Evolutionary conservation across 2,888 invertebrate genomes (phyloP).

Genomic region (Serripes groenlandicus): DNA sequence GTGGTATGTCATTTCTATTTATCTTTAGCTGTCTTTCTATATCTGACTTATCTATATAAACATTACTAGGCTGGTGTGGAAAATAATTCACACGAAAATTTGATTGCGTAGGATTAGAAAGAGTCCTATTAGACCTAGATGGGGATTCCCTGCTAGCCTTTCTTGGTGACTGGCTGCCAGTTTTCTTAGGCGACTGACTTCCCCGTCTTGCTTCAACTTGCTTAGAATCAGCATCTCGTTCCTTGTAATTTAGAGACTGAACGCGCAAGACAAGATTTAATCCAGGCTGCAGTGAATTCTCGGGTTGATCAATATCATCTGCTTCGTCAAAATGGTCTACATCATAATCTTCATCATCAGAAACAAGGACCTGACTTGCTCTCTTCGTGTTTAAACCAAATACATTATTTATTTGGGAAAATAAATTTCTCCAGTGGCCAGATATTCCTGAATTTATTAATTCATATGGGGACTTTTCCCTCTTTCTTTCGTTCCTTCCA

Average conservation of each 20-base stretch:
- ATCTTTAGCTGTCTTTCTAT: slow-evolving; percentile 67
- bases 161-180: slow-evolving; percentile 30
- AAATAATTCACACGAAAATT: slow-evolving; percentile 52
- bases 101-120: slow-evolving; percentile 30
- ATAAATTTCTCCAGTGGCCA: slow-evolving; percentile 50
- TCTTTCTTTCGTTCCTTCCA: slow-evolving; percentile 19
- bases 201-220: slow-evolving; percentile 17
- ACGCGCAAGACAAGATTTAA: slow-evolving; percentile 74
- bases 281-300: slow-evolving; percentile 54
- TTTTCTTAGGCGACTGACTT: slow-evolving; percentile 47
- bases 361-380: slow-evolving; percentile 25
- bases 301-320: slow-evolving; percentile 43
- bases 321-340: slow-evolving; percentile 46
- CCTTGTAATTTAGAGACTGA: slow-evolving; percentile 66
- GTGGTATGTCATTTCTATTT: slow-evolving; percentile 65
- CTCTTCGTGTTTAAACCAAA: slow-evolving; percentile 22
- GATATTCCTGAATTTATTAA: slow-evolving; percentile 38
- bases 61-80: slow-evolving; percentile 73
- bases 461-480: slow-evolving; percentile 52
- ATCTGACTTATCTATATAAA: slow-evolving; percentile 77
- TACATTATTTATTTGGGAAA: slow-evolving; percentile 10
- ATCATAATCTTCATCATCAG: slow-evolving; percentile 49
- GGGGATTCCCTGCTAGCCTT: slow-evolving; percentile 53
- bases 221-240: slow-evolving; percentile 43
- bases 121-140: slow-evolving; percentile 30